phyloP scores from a whole-genome alignment of 2,797 vertebrate species.

The Pipistrellus pygmaeus region DNA sequence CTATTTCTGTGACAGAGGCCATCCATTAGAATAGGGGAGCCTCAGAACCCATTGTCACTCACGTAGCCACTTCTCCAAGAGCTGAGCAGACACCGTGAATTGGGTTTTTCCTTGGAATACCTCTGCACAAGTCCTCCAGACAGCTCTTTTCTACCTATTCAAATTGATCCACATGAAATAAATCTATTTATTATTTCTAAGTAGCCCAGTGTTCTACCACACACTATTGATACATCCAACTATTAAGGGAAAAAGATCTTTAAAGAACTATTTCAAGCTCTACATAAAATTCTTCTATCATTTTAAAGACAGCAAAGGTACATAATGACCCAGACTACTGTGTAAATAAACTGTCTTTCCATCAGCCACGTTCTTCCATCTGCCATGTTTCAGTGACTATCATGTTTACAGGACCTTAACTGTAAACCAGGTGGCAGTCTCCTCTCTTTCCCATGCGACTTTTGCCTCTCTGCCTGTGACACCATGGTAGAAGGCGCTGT shows the following conservation, averaged over 20 bases:
- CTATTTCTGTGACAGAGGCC: not conserved
- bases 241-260: not conserved
- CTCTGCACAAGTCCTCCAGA: not conserved
- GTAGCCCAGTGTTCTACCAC: not conserved
- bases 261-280: not conserved
- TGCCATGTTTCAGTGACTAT: not conserved
- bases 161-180: not conserved
- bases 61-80: not conserved
- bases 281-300: not conserved
- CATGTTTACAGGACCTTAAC: not conserved
- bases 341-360: not conserved
- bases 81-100: not conserved
- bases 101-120: conserved; percentile 32
- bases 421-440: not conserved
- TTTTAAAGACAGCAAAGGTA: not conserved
- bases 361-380: not conserved
- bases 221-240: not conserved
- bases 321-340: not conserved
- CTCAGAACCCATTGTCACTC: not conserved
- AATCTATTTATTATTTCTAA: conserved; percentile 37
- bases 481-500: not conserved
- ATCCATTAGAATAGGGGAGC: not conserved
- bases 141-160: not conserved
- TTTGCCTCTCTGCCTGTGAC: not conserved
- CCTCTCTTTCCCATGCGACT: not conserved